Base-by-base conservation (phyloP, 2,113 vertebrate species). In the Equus przewalskii region DNA sequence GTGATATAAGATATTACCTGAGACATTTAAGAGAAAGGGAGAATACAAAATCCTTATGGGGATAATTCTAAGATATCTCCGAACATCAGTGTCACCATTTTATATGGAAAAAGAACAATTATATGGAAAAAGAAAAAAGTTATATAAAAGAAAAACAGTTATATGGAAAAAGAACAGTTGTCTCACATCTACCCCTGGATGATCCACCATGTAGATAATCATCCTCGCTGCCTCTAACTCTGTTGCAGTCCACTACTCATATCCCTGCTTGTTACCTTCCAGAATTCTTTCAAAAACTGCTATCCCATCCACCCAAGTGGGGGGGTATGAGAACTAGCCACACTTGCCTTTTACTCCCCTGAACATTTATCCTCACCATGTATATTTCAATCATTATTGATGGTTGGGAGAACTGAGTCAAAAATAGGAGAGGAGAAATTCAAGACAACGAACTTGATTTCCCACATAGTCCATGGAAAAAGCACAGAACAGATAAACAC, bases 221-320 rank as follows among this genome's bases (percentile, higher is more conserved):
- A 73, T 21, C 21, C 21, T 87, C 21, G 62, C 19, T 96, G 41
- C 15, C 5, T 60, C 8, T 36, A 10, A 3, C 2, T 49, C 33
- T 51, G 1, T 24, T 22, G 9, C 0, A 6, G 30, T 24, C 21
- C 51, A 21, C 28, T 7, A 24, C 2, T 51, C 13, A 10, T 14
- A 33, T 64, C 2, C 2, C 30, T 60, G 4, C n/a, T 70, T 60
- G 6, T 94, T 41, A 49, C 16, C 24, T 36, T 90, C 36, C 19
- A 36, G 26, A 24, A 58, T n/a, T 90, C 26, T 24, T 67, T 15
- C 7, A 6, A 60, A 90, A 22, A 54, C 70, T 18, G 9, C 24
- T 81, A 21, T 4, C 51, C 24, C 36, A 79, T 36, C 44, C 26
- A 33, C 51, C 76, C 14, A 12, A 33, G 16, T 33, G 9, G 16